Base-by-base conservation (phyloP, 1,140 invertebrate species). In the Conopomorpha cramerella region DNA sequence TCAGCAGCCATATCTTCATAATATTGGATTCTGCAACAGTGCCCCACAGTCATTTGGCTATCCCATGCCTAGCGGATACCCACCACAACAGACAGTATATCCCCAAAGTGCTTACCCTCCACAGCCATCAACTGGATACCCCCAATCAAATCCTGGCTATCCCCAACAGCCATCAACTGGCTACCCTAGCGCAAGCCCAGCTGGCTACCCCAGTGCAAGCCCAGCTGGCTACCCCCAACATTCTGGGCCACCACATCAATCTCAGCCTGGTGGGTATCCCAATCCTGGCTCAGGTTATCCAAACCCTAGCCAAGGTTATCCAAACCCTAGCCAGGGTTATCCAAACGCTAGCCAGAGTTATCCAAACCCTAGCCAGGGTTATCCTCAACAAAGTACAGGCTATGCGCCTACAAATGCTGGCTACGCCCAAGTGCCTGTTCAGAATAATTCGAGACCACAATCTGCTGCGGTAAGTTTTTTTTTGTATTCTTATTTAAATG, bases 31-130 rank as follows among this genome's bases (percentile, higher is more conserved):
- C 66, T 46, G 42, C 53, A 76, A 76, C 56, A 38, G 51, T 2
- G 71, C 77, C 16, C 77, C 77, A 29, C 77, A 79, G 41, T 77
- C 77, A 3, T 78, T 79, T 31, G 74, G 74, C 15, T 77, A 74
- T 51, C 71, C 72, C 7, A 59, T 65, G 64, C 74, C 71, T 12
- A 60, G 57, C 47, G 61, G 63, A 2, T 78, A 77, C 43, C 65
- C 66, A 7, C 46, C 56, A 16, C 49, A 59, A 12, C 63, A 59
- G 29, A 41, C 54, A 6, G 45, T 41, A 8, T 53, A 59, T 31
- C 44, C 46, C 13, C 27, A 42, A 8, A 16, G 15, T 4, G 4
- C 4, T 6, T 2, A 18, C 26, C 3, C 36, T 38, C 50, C 56
- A 10, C 49, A 45, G 32, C 23, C 39, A n/a, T 39, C 19, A 15